These are phyloP conservation scores for Calliphora vicina DNA, from an alignment of 1,140 invertebrate genomes.

Conservation along the genomic window DNA sequence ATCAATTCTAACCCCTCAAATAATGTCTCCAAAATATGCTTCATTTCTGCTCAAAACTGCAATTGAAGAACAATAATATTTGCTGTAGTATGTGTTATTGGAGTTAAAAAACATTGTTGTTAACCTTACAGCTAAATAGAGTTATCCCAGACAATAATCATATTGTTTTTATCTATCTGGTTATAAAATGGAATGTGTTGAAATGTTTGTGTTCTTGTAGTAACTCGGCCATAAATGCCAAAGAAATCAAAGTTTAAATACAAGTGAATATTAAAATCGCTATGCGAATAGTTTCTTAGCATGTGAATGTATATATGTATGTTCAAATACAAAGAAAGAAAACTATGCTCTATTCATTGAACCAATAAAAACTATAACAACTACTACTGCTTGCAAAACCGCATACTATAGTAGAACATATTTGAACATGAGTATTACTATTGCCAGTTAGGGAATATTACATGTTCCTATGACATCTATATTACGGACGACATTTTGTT, in stretches of 20 bases:
- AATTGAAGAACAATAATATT: too few relatives aligned
- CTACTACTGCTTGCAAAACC: background rate
- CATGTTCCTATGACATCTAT: background rate
- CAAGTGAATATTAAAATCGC: background rate
- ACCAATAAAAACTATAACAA: conserved; percentile 3
- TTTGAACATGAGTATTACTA: background rate
- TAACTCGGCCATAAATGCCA: background rate
- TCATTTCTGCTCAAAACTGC: too few relatives aligned
- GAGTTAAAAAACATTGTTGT: background rate
- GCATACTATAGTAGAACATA: background rate
- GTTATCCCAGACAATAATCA: conserved; percentile 16
- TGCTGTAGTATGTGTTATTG: too few relatives aligned
- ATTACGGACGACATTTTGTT: background rate
- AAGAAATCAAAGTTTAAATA: conserved; percentile 17
- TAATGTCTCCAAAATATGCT: too few relatives aligned
- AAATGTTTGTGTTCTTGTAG: background rate
- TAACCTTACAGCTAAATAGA: conserved; percentile 6
- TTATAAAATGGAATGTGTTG: conserved; percentile 8
- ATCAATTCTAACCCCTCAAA: too few relatives aligned
- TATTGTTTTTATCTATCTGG: background rate
- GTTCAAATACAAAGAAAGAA: background rate
- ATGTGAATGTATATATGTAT: background rate
- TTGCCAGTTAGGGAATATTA: background rate
- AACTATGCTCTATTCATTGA: background rate
- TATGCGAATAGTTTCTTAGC: background rate